These are phyloP conservation scores for Tribolium freemani DNA, from an alignment of 2,888 invertebrate genomes.

Conservation along the genomic window DNA sequence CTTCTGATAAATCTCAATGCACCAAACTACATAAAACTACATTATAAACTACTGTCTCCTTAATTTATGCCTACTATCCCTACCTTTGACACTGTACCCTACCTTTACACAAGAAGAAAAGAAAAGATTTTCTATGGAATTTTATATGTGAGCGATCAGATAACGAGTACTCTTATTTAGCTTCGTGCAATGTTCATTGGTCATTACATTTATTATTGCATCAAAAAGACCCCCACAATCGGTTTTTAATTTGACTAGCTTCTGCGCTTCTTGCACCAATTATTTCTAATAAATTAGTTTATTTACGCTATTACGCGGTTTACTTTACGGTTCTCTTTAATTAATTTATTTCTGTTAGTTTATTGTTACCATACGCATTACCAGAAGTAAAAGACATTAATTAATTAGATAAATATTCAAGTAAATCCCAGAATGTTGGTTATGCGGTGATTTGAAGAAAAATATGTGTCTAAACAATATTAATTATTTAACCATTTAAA, in stretches of 20 bases:
- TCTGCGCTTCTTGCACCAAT: slow-evolving; percentile 5
- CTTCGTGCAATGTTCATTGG: slow-evolving; percentile 18
- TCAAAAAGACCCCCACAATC: slow-evolving; percentile 3
- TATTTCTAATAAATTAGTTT: slow-evolving; percentile 19
- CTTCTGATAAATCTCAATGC: no score
- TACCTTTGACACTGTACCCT: no score
- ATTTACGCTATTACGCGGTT: slow-evolving; percentile 7
- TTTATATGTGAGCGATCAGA: no score
- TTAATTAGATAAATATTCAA: no score
- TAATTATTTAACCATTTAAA: slow-evolving; percentile 21
- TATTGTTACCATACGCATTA: not conserved
- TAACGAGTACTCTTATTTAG: not conserved
- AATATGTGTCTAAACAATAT: no score
- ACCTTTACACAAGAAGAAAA: no score
- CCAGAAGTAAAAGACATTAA: slow-evolving; percentile 1
- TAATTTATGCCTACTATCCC: no score
- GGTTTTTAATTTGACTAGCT: slow-evolving; percentile 16
- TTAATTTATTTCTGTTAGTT: slow-evolving; percentile 14
- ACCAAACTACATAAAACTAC: no score
- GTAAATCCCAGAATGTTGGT: slow-evolving; percentile 8
- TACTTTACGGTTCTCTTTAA: slow-evolving; percentile 1
- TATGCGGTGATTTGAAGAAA: slow-evolving; percentile 10
- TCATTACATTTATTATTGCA: slow-evolving; percentile 25
- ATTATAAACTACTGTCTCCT: no score
- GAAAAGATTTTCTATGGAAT: no score